These are phyloP conservation scores for Sceloporus undulatus DNA, from an alignment of 2,113 vertebrate genomes.

Conservation along the genomic window DNA sequence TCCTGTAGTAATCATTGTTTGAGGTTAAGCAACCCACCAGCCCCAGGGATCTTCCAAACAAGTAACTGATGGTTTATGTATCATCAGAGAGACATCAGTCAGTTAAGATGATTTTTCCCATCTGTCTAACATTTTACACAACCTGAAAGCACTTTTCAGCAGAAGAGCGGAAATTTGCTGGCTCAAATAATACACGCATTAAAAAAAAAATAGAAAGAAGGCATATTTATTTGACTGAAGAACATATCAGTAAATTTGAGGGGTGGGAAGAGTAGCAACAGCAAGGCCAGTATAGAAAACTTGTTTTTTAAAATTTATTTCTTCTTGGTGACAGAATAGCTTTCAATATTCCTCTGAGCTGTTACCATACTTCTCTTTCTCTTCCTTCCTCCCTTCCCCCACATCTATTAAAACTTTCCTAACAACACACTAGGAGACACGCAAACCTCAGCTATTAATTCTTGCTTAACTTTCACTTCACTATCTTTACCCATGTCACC, in stretches of 20 bases:
- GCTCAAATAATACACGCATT: neutral
- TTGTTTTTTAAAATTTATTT: neutral
- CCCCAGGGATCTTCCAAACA: slow-evolving; percentile 65
- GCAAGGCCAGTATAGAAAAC: neutral
- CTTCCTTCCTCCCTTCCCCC: no score
- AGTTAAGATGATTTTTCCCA: slow-evolving; percentile 66
- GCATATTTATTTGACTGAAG: neutral
- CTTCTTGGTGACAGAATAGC: neutral
- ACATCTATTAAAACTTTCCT: neutral
- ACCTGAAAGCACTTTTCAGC: slow-evolving; percentile 43
- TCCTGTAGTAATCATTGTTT: slow-evolving; percentile 44
- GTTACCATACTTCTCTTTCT: neutral
- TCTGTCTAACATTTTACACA: slow-evolving; percentile 48
- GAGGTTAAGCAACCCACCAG: slow-evolving; percentile 57
- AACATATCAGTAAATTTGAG: neutral
- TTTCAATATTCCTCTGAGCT: neutral
- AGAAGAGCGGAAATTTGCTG: slow-evolving; percentile 27
- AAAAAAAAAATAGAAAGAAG: neutral
- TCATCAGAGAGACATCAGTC: slow-evolving; percentile 67
- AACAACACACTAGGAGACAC: neutral
- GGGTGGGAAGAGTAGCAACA: neutral
- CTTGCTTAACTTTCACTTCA: neutral
- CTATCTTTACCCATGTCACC: neutral
- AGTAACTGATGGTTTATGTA: slow-evolving; percentile 64
- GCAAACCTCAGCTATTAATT: neutral